A percentile compares a stretch with the other conserved stretches of the same genome.
Evolutionary conservation across 2,113 vertebrate species (phyloP).

Genomic region (Catharus fuscescens): DNA sequence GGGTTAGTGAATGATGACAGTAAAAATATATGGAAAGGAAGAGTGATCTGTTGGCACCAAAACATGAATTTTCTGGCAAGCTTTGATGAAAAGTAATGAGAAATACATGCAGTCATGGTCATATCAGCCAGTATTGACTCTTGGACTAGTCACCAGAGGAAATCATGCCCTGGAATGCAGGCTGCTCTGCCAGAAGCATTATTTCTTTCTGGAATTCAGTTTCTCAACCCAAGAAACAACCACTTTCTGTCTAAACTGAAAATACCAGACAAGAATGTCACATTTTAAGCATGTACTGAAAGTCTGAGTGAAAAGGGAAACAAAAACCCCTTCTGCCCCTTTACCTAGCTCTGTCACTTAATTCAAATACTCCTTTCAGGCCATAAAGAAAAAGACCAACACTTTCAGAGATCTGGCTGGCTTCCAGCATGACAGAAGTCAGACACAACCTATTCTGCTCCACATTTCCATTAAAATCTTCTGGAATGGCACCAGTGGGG

Average conservation of each 20-base stretch:
- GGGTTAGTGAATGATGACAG: slow-evolving; percentile 25
- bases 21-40: slow-evolving; percentile 21
- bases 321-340: not conserved
- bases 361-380: not conserved
- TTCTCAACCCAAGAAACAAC: slow-evolving; percentile 46
- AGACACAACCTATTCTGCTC: not conserved
- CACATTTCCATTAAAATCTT: not conserved
- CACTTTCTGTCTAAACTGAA: slow-evolving; percentile 4
- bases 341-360: not conserved
- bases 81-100: slow-evolving; percentile 47
- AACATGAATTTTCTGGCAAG: slow-evolving; percentile 23
- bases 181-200: slow-evolving; percentile 34
- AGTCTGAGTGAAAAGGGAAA: slow-evolving; percentile 5
- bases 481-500: not conserved
- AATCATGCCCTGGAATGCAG: slow-evolving; percentile 59
- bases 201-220: slow-evolving; percentile 45
- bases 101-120: slow-evolving; percentile 35
- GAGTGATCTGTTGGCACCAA: slow-evolving; percentile 30
- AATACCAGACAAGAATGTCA: slow-evolving; percentile 42
- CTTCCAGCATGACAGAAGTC: not conserved
- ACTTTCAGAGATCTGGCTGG: not conserved
- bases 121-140: slow-evolving; percentile 33
- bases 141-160: slow-evolving; percentile 39
- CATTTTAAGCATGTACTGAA: not conserved
- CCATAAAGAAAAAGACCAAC: not conserved